Percentiles rank a stretch among this genome's conserved stretches.
These are phyloP conservation scores for Diarsia rubi DNA, from an alignment of 2,888 invertebrate species.

Conservation along the genomic window DNA sequence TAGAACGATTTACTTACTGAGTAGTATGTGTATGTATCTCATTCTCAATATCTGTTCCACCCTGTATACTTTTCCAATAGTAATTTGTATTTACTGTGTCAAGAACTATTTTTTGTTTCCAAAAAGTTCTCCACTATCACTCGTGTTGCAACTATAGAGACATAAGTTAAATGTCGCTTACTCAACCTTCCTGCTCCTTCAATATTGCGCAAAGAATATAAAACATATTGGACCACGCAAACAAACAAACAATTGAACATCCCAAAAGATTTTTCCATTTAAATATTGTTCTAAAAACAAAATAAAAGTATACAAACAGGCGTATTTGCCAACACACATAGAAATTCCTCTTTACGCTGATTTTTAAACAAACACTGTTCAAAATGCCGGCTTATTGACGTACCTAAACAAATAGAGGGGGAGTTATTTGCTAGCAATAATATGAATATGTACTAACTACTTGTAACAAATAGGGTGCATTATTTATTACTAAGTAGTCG, in stretches of 20 bases:
- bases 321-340: conserved; percentile 69
- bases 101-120: not conserved
- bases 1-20: too few species aligned
- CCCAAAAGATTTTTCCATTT: conserved; percentile 32
- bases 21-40: too few species aligned
- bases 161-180: not conserved
- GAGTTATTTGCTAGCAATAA: conserved; percentile 76
- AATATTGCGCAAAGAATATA: not conserved
- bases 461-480: conserved; percentile 67
- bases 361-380: conserved; percentile 77
- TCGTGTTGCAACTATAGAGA: too few species aligned
- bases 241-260: conserved; percentile 40
- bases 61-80: not conserved
- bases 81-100: not conserved
- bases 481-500: conserved; percentile 26
- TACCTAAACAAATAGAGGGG: conserved; percentile 80
- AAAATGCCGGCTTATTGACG: conserved; percentile 76
- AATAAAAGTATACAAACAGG: conserved; percentile 58
- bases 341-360: conserved; percentile 72
- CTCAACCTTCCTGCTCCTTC: not conserved
- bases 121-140: not conserved
- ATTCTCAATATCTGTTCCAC: not conserved
- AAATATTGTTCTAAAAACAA: conserved; percentile 61
- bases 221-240: conserved; percentile 18
- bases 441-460: conserved; percentile 64